Percentiles rank a stretch among this genome's conserved stretches.
phyloP scores from a whole-genome alignment of 2,797 vertebrate species.

The Sphenopsis melanotis region DNA sequence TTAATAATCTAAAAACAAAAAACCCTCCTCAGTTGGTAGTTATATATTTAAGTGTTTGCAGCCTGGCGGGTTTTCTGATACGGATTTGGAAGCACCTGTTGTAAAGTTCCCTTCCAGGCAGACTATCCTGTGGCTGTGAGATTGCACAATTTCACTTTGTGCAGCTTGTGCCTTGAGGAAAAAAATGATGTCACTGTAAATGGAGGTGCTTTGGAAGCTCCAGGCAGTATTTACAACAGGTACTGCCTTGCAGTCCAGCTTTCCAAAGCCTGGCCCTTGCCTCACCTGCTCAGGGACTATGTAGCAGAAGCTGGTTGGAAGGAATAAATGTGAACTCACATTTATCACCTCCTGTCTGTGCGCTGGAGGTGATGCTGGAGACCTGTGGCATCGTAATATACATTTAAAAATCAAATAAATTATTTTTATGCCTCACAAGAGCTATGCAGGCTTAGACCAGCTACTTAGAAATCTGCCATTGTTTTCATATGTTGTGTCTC shows the following conservation, averaged over 20 bases:
- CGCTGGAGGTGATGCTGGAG: neutral
- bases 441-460: neutral
- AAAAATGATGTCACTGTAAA: neutral
- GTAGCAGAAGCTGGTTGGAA: neutral
- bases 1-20: neutral
- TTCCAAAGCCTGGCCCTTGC: neutral
- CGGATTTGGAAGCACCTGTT: neutral
- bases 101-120: neutral
- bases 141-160: neutral
- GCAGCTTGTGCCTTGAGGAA: neutral
- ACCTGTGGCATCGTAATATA: neutral
- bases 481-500: neutral
- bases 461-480: neutral
- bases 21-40: neutral
- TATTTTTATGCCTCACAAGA: neutral
- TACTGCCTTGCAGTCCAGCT: neutral
- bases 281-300: neutral
- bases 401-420: neutral
- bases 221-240: neutral
- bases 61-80: neutral
- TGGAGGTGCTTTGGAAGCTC: neutral
- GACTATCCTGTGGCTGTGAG: neutral
- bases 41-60: rapidly evolving
- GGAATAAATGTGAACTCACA: neutral
- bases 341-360: neutral